These are phyloP conservation scores for Byasa hedistus DNA, from an alignment of 2,888 invertebrate genomes.

Conservation along the genomic window DNA sequence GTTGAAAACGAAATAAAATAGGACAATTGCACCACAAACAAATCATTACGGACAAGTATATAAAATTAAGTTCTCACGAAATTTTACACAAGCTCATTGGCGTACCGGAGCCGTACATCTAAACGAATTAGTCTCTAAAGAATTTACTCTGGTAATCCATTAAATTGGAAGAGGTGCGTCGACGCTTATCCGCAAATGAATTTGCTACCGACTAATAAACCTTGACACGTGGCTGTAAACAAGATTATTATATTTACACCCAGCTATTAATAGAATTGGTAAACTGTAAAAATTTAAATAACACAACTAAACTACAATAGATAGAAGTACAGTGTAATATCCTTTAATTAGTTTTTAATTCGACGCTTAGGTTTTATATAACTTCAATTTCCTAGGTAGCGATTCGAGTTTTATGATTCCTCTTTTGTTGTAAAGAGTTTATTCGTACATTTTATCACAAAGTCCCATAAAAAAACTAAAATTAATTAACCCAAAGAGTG, in stretches of 20 bases:
- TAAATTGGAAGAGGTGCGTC: constrained; percentile 33
- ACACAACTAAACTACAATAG: background rate
- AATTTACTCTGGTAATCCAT: constrained; percentile 30
- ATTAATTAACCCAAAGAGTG: too few species aligned
- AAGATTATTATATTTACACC: constrained; percentile 42
- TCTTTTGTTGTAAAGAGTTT: too few species aligned
- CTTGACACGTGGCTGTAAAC: constrained; percentile 52
- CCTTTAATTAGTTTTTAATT: background rate
- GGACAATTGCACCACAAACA: background rate
- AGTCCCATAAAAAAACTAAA: too few species aligned
- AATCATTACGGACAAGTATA: background rate
- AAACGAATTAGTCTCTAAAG: constrained; percentile 1
- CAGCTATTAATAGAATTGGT: constrained; percentile 20
- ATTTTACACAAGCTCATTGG: background rate
- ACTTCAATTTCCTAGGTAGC: too few species aligned
- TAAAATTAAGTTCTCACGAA: background rate
- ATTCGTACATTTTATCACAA: too few species aligned
- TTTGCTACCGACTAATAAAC: constrained; percentile 51
- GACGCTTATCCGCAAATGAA: constrained; percentile 17
- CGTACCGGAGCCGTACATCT: background rate
- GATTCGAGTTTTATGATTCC: too few species aligned
- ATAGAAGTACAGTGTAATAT: background rate
- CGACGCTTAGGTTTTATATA: too few species aligned
- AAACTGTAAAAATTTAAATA: background rate
- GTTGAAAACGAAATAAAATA: background rate